A percentile compares a stretch with the other conserved stretches of the same genome.
These are phyloP conservation scores for Smutsia temminckii DNA, from an alignment of 2,797 vertebrate genomes.

Conservation along the genomic window DNA sequence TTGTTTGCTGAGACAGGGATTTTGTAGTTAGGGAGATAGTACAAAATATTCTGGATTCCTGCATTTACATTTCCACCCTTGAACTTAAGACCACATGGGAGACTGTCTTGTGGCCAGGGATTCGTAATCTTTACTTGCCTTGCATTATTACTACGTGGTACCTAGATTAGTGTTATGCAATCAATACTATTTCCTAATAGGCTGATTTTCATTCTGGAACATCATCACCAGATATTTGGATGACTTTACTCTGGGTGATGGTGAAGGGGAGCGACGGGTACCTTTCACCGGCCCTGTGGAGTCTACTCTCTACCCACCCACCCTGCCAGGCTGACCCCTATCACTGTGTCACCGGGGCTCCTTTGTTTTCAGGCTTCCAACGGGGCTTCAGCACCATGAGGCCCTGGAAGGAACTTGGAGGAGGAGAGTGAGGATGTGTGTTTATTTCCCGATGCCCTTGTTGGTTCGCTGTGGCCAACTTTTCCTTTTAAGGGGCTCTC, in stretches of 20 bases:
- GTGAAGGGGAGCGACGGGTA: not conserved
- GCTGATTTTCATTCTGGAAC: not conserved
- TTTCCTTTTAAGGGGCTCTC: not conserved
- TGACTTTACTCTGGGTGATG: not conserved
- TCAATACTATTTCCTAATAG: not conserved
- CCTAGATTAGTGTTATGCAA: not conserved
- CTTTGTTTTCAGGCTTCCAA: not conserved
- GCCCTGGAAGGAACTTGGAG: not conserved
- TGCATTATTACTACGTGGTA: not conserved
- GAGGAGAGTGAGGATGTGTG: not conserved
- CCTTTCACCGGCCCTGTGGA: not conserved
- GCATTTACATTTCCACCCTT: not conserved
- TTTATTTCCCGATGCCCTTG: not conserved
- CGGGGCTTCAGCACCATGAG: not conserved
- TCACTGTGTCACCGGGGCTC: accelerated
- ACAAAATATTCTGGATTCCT: not conserved
- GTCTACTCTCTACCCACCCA: not conserved
- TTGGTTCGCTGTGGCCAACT: not conserved
- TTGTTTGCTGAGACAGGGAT: not conserved
- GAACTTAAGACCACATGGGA: not conserved
- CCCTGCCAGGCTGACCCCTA: not conserved
- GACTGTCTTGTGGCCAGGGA: not conserved
- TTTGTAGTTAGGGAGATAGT: not conserved
- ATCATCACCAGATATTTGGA: not conserved
- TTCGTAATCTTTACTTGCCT: not conserved